Percentiles rank a stretch among this genome's conserved stretches.
Evolutionary conservation across 2,797 vertebrate genomes (phyloP).

Genomic region (Pagetopsis macropterus): DNA sequence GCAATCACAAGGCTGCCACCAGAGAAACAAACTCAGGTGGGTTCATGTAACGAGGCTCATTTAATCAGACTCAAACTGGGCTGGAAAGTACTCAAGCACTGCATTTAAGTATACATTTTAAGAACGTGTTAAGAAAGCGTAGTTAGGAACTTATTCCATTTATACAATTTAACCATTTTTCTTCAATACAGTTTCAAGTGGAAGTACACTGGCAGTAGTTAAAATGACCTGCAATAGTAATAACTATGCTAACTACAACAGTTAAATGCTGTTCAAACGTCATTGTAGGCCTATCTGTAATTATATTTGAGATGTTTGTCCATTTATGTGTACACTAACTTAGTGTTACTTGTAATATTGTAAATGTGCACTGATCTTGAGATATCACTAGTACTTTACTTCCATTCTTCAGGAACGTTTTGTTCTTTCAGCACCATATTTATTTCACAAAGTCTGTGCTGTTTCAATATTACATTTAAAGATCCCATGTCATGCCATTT

Average conservation of each 20-base stretch:
- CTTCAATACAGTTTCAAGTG: neutral
- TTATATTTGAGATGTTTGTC: neutral
- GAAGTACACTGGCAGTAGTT: neutral
- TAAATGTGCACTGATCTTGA: too few species aligned
- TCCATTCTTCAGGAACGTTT: too few species aligned
- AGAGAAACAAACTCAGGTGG: conserved; percentile 11
- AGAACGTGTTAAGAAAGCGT: too few species aligned
- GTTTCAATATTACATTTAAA: too few species aligned
- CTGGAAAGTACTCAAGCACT: neutral
- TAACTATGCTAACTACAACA: neutral
- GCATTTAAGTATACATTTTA: neutral
- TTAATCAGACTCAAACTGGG: neutral
- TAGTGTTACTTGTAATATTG: too few species aligned
- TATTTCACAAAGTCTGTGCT: too few species aligned
- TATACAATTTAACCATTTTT: neutral
- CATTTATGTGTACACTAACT: too few species aligned
- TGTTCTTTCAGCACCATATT: too few species aligned
- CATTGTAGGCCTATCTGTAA: neutral
- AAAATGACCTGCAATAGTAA: neutral
- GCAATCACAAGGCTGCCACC: conserved; percentile 39
- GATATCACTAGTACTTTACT: too few species aligned
- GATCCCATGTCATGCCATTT: too few species aligned
- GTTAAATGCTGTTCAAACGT: neutral
- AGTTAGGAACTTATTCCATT: neutral
- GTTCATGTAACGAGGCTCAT: too few species aligned